Conservation (phyloP, 2,797 vertebrate genomes). For the Danio aesculapii region DNA sequence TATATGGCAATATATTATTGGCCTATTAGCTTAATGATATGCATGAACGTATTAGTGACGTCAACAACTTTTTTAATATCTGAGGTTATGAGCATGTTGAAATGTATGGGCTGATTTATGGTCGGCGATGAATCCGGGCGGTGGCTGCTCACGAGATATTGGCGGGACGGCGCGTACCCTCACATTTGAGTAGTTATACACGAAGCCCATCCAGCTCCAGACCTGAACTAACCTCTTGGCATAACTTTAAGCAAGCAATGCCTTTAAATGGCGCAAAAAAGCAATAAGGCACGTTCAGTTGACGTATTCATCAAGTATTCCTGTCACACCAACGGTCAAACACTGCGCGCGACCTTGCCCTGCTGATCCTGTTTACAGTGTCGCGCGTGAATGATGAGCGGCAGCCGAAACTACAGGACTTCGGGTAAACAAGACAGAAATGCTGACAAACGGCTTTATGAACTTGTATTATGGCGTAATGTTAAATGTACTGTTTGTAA, state of each 20-base stretch:
- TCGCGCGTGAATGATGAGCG: constrained; percentile 6
- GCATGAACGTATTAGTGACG: background rate
- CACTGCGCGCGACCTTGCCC: constrained; percentile 48
- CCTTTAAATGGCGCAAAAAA: background rate
- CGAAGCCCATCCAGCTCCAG: background rate
- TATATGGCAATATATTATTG: background rate
- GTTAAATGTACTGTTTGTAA: background rate
- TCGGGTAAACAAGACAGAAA: background rate
- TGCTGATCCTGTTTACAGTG: constrained; percentile 35
- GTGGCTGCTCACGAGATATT: constrained; percentile 18
- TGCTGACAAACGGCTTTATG: background rate
- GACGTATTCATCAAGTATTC: constrained; percentile 45
- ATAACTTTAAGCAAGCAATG: background rate
- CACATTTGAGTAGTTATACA: background rate
- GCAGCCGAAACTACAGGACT: background rate
- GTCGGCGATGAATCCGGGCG: constrained; percentile 31
- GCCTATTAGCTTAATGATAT: background rate
- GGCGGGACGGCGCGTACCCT: background rate
- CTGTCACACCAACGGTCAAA: constrained; percentile 43
- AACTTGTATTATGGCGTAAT: background rate
- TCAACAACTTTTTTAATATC: background rate
- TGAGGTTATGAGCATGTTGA: background rate
- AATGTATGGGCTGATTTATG: background rate
- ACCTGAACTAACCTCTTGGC: background rate
- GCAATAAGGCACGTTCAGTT: constrained; percentile 30